Percentiles rank a stretch among this genome's conserved stretches.
Evolutionary conservation across 2,888 invertebrate species (phyloP).

Genomic region (Digitonthophagus gazella): DNA sequence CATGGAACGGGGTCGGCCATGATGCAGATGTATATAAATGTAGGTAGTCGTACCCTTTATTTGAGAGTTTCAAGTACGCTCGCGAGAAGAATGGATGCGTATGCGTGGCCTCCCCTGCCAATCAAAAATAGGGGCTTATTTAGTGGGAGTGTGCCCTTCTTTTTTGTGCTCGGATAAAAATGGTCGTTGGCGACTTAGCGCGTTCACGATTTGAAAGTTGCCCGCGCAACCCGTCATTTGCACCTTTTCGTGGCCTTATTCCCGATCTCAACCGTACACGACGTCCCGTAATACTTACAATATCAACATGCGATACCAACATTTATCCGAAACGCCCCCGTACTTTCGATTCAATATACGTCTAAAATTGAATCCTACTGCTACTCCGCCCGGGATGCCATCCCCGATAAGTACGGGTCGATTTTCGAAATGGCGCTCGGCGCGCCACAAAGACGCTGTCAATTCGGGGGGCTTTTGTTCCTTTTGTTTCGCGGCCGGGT

Average conservation of each 20-base stretch:
- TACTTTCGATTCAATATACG: background rate
- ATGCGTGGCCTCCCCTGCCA: conserved; percentile 10
- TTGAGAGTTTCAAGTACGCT: conserved; percentile 12
- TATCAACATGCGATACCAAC: background rate
- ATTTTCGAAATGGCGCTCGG: background rate
- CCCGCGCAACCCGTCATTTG: background rate
- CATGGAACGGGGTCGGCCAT: conserved; percentile 16
- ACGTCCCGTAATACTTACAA: too few species aligned
- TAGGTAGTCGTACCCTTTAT: conserved; percentile 14
- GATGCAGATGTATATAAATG: conserved; percentile 15
- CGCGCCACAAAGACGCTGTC: background rate
- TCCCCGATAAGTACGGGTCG: background rate
- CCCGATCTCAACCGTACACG: background rate
- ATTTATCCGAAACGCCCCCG: background rate
- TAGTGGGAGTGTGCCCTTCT: conserved; percentile 6
- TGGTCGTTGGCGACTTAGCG: conserved; percentile 5
- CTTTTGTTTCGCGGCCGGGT: conserved; percentile 1
- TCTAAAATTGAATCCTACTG: too few species aligned
- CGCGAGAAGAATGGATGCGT: conserved; percentile 2
- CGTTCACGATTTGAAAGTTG: background rate
- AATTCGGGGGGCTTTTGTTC: conserved; percentile 15
- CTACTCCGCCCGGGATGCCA: too few species aligned
- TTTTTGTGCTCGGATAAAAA: conserved; percentile 4
- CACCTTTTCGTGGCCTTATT: background rate
- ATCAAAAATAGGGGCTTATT: conserved; percentile 4